Conservation (phyloP, 2,888 invertebrate genomes). For the Hetaerina titia region DNA sequence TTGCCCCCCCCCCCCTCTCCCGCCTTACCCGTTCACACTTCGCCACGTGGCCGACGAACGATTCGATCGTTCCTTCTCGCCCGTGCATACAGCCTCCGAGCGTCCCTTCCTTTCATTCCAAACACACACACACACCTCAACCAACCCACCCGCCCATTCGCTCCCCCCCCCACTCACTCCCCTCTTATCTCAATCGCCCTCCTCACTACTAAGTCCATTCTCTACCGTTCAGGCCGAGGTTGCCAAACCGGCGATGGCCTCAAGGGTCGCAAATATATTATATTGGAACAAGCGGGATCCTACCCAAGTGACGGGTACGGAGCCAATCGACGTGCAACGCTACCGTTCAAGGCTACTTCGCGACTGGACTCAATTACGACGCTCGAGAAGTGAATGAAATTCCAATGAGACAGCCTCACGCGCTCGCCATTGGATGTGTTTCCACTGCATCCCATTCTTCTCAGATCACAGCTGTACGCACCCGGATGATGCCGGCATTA, state of each 20-base stretch:
- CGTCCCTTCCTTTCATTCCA: not conserved
- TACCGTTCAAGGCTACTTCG: too few relatives aligned
- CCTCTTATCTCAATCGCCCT: not conserved
- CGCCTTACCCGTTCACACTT: not conserved
- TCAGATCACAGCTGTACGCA: too few relatives aligned
- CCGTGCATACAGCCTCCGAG: not conserved
- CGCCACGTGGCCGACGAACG: slow-evolving; percentile 10
- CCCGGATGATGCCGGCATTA: too few relatives aligned
- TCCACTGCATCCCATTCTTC: too few relatives aligned
- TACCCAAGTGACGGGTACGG: not conserved
- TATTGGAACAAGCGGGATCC: not conserved
- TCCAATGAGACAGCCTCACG: too few relatives aligned
- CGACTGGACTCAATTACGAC: too few relatives aligned
- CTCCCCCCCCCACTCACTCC: not conserved
- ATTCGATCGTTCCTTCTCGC: not conserved
- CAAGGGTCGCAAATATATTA: not conserved
- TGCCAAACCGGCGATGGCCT: not conserved
- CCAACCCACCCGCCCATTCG: not conserved
- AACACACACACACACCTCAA: not conserved
- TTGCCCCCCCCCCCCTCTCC: not conserved
- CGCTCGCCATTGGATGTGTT: too few relatives aligned
- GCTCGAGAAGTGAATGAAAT: too few relatives aligned
- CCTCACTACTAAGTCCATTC: not conserved
- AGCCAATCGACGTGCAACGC: too few relatives aligned
- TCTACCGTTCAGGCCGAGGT: slow-evolving; percentile 6